Base-by-base conservation (phyloP, 2,797 vertebrate genomes). In the Paramormyrops hopkinsi region DNA sequence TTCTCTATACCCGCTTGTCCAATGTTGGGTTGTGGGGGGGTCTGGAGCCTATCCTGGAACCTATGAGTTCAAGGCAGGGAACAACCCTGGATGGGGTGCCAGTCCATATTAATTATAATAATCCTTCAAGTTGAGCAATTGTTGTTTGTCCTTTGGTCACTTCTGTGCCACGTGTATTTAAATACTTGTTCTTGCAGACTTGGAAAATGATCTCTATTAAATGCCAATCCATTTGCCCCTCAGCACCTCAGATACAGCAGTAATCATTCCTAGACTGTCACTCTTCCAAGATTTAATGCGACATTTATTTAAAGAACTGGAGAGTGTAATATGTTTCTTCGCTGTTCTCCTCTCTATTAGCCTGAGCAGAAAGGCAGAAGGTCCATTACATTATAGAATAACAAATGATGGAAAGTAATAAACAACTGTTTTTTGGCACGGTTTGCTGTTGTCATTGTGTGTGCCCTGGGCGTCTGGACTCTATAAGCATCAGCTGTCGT, bases 261-360 rank as follows among this genome's bases (percentile, higher is more conserved):
- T 29, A 86, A 53, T 86, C 84, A 86, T 54, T 51, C 29, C 19
- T 53, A 33, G 29, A 51, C 51, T 54, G 84, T 86, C 84, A 86
- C 48, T 86, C 84, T 86, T 86, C 51, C 48, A 51, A 29, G 51
- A 86, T 53, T 51, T 86, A 51, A 51, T 33, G 50, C 12, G 50
- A 86, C 84, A 17, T 86, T 86, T 86, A 53, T 33, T 86, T 86
- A 86, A 86, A 86, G 84, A 17, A 86, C 48, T 86, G 84, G 22
- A 86, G 84, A 86, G 4, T 29, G 84, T 29, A 51, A 86, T 86
- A 51, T 86, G 84, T 33, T 86, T 48, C 50, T 51, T 53, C 11
- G 25, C 48, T 86, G 25, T 33, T 53, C 22, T 54, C 50, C 46
- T 54, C 84, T 86, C 50, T 29, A 53, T 86, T 86, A 86, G 44